phyloP scores from a whole-genome alignment of 2,797 vertebrate genomes.

The Arctocebus calabarensis region DNA sequence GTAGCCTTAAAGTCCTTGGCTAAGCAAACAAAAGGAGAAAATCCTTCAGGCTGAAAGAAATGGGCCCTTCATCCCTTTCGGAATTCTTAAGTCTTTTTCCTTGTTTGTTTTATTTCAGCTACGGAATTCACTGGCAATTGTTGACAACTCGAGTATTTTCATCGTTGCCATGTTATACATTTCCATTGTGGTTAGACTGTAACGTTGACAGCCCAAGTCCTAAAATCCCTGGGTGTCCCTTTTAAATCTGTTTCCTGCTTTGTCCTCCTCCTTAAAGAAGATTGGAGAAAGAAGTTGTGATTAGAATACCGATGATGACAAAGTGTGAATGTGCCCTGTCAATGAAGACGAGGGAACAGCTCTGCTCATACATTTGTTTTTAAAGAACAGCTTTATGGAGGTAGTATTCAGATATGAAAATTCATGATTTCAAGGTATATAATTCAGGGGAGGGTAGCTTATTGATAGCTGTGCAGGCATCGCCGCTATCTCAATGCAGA shows the following conservation, averaged over 20 bases:
- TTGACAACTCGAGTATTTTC: neutral
- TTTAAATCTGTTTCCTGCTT: slow-evolving; percentile 8
- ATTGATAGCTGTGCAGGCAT: neutral
- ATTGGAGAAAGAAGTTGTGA: neutral
- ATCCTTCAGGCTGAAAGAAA: slow-evolving; percentile 29
- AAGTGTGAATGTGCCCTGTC: neutral
- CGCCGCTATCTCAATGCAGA: neutral
- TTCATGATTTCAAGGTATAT: neutral
- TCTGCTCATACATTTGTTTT: neutral
- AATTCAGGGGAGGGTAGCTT: neutral
- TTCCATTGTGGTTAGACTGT: neutral
- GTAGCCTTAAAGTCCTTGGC: neutral
- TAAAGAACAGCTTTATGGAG: neutral
- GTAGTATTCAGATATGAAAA: neutral
- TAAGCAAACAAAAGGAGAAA: slow-evolving; percentile 21
- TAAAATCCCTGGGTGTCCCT: neutral
- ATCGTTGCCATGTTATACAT: neutral
- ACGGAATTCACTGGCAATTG: neutral
- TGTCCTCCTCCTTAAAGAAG: neutral
- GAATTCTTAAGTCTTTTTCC: neutral
- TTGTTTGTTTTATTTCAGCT: neutral
- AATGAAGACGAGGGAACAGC: neutral
- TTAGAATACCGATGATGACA: neutral
- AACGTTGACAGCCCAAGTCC: neutral
- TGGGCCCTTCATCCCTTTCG: neutral